Evolutionary conservation across 2,797 vertebrate species (phyloP), one percentile per base, ranked within the genome.

Genomic region (Sphaeramia orbicularis): DNA sequence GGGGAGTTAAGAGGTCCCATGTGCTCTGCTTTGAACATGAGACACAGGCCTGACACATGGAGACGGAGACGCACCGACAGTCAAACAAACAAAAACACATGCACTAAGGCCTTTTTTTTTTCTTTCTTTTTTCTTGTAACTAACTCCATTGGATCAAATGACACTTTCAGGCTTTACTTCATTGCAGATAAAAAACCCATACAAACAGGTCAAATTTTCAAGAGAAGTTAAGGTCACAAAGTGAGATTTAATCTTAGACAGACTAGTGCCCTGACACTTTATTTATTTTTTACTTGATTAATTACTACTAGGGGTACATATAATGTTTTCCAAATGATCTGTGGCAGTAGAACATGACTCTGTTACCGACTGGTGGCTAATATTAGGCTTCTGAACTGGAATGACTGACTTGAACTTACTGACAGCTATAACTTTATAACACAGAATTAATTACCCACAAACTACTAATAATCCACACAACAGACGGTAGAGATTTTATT

Each of bases 1-100:
- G 21, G 63, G 49, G 65, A 60, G 66, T 66, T 62, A 61, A 75
- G 49, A 65, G 76, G 58, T 60, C 68, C 63, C 65, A 27, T 37
- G 64, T 65, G 81, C 42, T 74, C 43, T 0, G 24, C 54, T 70
- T 58, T 40, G 51, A 70, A 73, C 74, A 71, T 6, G 38, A 80
- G 44, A 71, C 64, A 38, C 37, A 30, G 42, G 36, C 50, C 61
- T 58, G 55, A 66, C 40, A 53, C 14, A 73, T 54, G 41, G 53
- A 62, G 50, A 54, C n/a, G 44, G 37, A 57, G 41, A 58, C 35
- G 50, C 30, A 50, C 21, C 38, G 16, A 59, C 5, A 45, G 41
- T 53, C 16, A 30, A 12, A 55, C 4, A 19, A 13, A 54, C 12
- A 21, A n/a, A 11, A 35, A 19, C 37, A 15, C 32, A 53, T 4